Conservation (phyloP, 2,797 vertebrate species). For the Momotus momota region DNA sequence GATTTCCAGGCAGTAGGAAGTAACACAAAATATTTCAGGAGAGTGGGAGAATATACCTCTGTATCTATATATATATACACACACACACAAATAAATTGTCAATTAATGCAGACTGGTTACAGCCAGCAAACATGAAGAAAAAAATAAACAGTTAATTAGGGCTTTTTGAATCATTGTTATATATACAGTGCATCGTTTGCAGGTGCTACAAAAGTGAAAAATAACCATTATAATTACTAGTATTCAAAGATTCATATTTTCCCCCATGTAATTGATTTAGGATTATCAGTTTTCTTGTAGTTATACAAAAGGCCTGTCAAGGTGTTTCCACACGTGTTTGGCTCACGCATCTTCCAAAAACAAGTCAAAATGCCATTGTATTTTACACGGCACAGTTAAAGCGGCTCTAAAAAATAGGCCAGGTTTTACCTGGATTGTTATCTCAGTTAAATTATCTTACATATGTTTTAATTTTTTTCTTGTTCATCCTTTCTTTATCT, state of each 20-base stretch:
- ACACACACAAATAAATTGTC: slow-evolving; percentile 76
- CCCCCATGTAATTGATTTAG: slow-evolving; percentile 88
- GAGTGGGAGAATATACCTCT: slow-evolving; percentile 36
- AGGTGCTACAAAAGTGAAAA: slow-evolving; percentile 98
- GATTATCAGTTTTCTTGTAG: slow-evolving; percentile 96
- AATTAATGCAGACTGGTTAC: slow-evolving; percentile 83
- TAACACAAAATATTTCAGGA: slow-evolving; percentile 70
- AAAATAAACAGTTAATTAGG: slow-evolving; percentile 96
- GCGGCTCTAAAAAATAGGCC: slow-evolving; percentile 81
- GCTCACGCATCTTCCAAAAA: slow-evolving; percentile 86
- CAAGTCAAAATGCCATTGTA: slow-evolving; percentile 84
- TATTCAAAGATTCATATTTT: slow-evolving; percentile 98
- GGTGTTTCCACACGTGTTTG: slow-evolving; percentile 86
- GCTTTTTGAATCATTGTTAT: slow-evolving; percentile 98
- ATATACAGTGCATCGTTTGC: slow-evolving; percentile 90
- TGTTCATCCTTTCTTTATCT: slow-evolving; percentile 75
- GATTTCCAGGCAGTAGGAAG: slow-evolving; percentile 65
- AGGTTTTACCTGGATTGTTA: slow-evolving; percentile 87
- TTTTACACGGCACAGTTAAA: slow-evolving; percentile 76
- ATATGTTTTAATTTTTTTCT: slow-evolving; percentile 85
- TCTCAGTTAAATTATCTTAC: slow-evolving; percentile 88
- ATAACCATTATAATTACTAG: slow-evolving; percentile 99
- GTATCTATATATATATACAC: slow-evolving; percentile 52
- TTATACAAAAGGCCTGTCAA: slow-evolving; percentile 91
- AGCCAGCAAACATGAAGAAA: slow-evolving; percentile 80